Evolutionary conservation across 1,140 invertebrate species (phyloP).

Genomic region (Maconellicoccus hirsutus): DNA sequence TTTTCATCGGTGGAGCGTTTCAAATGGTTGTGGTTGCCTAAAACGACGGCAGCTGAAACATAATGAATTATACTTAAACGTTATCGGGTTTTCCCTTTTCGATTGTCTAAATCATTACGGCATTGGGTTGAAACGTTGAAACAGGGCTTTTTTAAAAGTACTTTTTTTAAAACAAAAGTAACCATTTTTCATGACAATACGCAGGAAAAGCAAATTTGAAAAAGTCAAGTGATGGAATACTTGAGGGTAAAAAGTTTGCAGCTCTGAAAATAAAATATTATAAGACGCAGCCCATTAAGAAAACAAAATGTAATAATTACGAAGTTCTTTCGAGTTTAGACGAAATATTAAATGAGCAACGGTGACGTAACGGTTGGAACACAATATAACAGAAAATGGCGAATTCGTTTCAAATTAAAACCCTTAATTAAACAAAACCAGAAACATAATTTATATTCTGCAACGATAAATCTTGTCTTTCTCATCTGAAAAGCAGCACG

Average conservation of each 20-base stretch:
- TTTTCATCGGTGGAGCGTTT: too few relatives aligned
- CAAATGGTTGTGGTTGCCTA: too few relatives aligned
- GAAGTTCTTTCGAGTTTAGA: background rate
- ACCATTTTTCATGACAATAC: background rate
- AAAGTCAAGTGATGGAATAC: background rate
- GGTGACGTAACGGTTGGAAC: background rate
- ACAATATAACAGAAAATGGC: background rate
- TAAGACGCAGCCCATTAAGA: background rate
- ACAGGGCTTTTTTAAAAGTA: too few relatives aligned
- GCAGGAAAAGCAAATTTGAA: background rate
- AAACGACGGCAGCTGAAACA: too few relatives aligned
- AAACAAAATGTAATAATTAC: constrained; percentile 10
- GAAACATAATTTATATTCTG: constrained; percentile 10
- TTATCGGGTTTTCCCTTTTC: too few relatives aligned
- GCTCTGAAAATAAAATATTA: background rate
- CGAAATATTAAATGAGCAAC: background rate
- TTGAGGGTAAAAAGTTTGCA: background rate
- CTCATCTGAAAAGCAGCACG: background rate
- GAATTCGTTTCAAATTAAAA: constrained; percentile 1
- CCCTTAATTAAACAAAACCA: constrained; percentile 5
- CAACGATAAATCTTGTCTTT: constrained; percentile 4
- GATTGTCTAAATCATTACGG: too few relatives aligned
- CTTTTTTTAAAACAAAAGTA: background rate
- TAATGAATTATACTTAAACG: too few relatives aligned
- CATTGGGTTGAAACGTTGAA: too few relatives aligned